These are phyloP conservation scores for Macroramphosus scolopax DNA, from an alignment of 2,797 vertebrate genomes.

Conservation along the genomic window DNA sequence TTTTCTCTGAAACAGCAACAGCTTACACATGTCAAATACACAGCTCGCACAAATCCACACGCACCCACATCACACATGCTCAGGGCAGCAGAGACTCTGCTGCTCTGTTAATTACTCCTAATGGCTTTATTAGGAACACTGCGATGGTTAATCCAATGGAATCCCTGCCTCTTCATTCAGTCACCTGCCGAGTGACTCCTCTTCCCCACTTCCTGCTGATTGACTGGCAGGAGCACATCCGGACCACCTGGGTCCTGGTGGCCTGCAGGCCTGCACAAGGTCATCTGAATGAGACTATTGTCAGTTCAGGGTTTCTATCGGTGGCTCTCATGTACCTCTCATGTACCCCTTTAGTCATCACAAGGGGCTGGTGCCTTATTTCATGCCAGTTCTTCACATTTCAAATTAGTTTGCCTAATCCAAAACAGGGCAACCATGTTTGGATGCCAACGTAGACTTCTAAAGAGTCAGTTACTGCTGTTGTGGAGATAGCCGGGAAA, in stretches of 20 bases:
- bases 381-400: too few species aligned
- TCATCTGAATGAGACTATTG: constrained; percentile 36
- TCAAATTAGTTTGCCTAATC: too few species aligned
- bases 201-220: constrained; percentile 22
- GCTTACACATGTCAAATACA: constrained; percentile 45
- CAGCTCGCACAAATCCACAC: constrained; percentile 5
- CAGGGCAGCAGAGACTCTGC: constrained; percentile 44
- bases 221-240: constrained; percentile 22
- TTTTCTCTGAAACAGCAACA: constrained; percentile 36
- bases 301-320: background rate
- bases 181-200: constrained; percentile 47
- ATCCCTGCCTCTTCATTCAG: constrained; percentile 50
- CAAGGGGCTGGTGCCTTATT: too few species aligned
- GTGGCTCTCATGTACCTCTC: background rate
- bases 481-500: too few species aligned
- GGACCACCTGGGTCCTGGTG: constrained; percentile 15
- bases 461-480: too few species aligned
- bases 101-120: constrained; percentile 73
- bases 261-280: constrained; percentile 48
- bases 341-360: too few species aligned
- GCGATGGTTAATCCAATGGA: constrained; percentile 65
- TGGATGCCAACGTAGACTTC: too few species aligned
- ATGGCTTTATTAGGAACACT: constrained; percentile 67
- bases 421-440: too few species aligned
- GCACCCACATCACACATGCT: constrained; percentile 33